A percentile compares a stretch with the other conserved stretches of the same genome.
Evolutionary conservation across 2,888 invertebrate species (phyloP).

Genomic region (Chaitophorus viminalis): DNA sequence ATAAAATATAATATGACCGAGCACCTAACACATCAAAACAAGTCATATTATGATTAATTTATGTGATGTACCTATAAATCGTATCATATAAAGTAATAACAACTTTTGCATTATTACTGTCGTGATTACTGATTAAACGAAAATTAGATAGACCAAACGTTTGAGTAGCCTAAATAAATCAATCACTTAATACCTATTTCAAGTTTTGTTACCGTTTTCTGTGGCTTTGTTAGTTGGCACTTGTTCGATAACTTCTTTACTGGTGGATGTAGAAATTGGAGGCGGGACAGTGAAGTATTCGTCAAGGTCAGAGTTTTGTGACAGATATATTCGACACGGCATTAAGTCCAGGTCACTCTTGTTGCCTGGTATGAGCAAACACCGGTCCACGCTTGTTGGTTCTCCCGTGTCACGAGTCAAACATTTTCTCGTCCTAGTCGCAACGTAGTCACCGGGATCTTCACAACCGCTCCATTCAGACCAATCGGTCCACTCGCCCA

Average conservation of each 20-base stretch:
- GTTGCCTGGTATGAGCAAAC: conserved; percentile 63
- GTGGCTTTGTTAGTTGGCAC: conserved; percentile 45
- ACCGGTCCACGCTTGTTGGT: conserved; percentile 63
- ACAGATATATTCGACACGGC: conserved; percentile 62
- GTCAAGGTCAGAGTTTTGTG: conserved; percentile 49
- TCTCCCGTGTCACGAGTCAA: conserved; percentile 62
- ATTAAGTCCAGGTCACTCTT: conserved; percentile 63
- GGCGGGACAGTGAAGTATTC: conserved; percentile 52
- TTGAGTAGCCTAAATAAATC: no score
- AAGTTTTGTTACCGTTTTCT: conserved; percentile 38
- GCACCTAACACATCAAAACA: no score
- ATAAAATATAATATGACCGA: no score
- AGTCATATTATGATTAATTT: no score
- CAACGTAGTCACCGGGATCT: conserved; percentile 59
- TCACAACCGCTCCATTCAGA: conserved; percentile 65
- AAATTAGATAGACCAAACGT: no score
- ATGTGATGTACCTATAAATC: no score
- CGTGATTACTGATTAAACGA: no score
- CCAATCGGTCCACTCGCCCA: conserved; percentile 65
- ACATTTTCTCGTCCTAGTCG: conserved; percentile 63
- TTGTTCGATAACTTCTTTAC: conserved; percentile 41
- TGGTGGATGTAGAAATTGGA: conserved; percentile 37
- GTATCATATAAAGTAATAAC: no score
- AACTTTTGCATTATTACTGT: no score
- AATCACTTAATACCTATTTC: no score